A percentile compares a stretch with the other conserved stretches of the same genome.
Evolutionary conservation across 2,888 invertebrate species (phyloP).

Genomic region (Coelopa pilipes): DNA sequence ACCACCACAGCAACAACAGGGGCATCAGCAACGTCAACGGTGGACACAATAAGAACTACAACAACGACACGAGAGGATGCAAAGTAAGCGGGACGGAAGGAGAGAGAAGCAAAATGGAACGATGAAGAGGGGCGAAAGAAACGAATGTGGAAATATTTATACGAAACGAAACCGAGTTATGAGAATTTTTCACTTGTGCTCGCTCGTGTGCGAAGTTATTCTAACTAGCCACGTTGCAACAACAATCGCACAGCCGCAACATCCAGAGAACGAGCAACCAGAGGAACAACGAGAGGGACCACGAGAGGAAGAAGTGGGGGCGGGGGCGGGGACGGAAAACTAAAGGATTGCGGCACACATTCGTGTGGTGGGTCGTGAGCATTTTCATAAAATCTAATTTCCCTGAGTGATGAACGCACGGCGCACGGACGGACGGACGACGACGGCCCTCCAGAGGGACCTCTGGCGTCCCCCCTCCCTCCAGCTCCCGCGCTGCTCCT

Average conservation of each 20-base stretch:
- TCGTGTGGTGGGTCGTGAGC: conserved; percentile 7
- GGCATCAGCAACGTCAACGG: conserved; percentile 26
- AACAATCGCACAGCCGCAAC: neutral
- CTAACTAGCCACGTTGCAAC: conserved; percentile 20
- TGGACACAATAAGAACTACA: too few species aligned
- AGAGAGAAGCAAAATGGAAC: neutral
- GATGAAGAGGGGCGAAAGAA: neutral
- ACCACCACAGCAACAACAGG: conserved; percentile 30
- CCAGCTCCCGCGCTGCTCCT: too few species aligned
- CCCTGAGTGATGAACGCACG: conserved; percentile 26
- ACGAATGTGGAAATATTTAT: conserved; percentile 27
- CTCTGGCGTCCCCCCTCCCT: too few species aligned
- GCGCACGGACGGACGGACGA: neutral
- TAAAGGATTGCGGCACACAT: neutral
- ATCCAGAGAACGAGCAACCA: neutral
- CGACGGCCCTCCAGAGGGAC: too few species aligned
- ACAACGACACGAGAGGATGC: conserved; percentile 23
- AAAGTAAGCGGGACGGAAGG: conserved; percentile 31
- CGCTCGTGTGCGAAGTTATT: conserved; percentile 34
- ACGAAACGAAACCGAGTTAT: conserved; percentile 31
- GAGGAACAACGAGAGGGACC: neutral
- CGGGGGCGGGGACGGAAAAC: neutral
- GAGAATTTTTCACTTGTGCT: conserved; percentile 36
- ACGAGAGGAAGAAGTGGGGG: neutral
- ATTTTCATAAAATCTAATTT: conserved; percentile 31